Evolutionary conservation across 1,140 invertebrate species (phyloP).

Genomic region (Venustaconcha ellipsiformis): DNA sequence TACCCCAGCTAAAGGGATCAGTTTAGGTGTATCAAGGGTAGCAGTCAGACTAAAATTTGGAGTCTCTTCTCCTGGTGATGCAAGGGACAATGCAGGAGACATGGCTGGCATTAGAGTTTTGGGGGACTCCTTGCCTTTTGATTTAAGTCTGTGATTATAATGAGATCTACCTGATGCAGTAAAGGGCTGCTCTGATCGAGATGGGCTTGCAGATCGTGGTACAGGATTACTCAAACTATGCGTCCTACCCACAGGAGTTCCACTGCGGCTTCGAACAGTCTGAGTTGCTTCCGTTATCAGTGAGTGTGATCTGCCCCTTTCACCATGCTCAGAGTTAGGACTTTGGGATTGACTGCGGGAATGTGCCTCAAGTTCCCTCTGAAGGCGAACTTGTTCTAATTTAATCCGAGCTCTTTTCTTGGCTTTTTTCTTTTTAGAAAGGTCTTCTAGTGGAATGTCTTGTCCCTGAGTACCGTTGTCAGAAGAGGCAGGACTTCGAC

Average conservation of each 20-base stretch:
- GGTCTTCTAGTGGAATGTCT: constrained; percentile 87
- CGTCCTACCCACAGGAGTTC: constrained; percentile 31
- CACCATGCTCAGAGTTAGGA: constrained; percentile 37
- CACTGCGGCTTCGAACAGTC: constrained; percentile 27
- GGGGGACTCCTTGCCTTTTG: constrained; percentile 39
- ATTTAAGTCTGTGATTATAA: constrained; percentile 35
- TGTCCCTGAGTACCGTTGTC: constrained; percentile 29
- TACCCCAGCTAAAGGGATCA: constrained; percentile 46
- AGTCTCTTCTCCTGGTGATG: constrained; percentile 33
- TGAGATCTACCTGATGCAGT: constrained; percentile 16
- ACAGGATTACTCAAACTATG: constrained; percentile 49
- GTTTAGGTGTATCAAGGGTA: constrained; percentile 38
- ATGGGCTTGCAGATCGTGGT: constrained; percentile 15
- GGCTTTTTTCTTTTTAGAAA: constrained; percentile 67
- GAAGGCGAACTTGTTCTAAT: constrained; percentile 33
- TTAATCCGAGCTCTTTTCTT: constrained; percentile 20
- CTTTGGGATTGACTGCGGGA: constrained; percentile 54
- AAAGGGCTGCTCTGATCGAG: constrained; percentile 10
- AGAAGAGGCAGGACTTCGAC: constrained; percentile 29
- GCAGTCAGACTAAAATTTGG: constrained; percentile 1
- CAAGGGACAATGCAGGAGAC: constrained; percentile 53
- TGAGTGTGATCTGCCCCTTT: constrained; percentile 33
- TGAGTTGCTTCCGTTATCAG: constrained; percentile 22
- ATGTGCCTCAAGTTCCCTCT: constrained; percentile 28
- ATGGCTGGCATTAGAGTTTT: constrained; percentile 57